A percentile compares a stretch with the other conserved stretches of the same genome.
These are phyloP conservation scores for Drymodes brunneopygia DNA, from an alignment of 2,113 vertebrate species.

Conservation along the genomic window DNA sequence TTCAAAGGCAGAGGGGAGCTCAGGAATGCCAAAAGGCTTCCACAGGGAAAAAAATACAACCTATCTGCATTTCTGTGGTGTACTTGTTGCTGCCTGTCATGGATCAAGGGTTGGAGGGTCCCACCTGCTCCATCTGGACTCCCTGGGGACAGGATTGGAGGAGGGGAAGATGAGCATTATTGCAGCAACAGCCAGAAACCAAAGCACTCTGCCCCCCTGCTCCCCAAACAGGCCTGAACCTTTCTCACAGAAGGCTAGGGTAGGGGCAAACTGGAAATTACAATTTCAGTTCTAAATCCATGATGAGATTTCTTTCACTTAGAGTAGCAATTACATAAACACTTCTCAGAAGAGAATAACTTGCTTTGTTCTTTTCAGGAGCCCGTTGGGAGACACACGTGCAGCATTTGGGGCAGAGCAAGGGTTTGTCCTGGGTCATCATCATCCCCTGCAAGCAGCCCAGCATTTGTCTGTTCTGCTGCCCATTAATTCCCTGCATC, in stretches of 20 bases:
- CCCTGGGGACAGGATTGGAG: not conserved
- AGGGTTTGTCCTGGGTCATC: not conserved
- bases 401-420: not conserved
- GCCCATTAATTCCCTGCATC: not conserved
- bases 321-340: not conserved
- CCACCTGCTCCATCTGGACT: not conserved
- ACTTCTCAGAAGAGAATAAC: not conserved
- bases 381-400: not conserved
- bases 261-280: not conserved
- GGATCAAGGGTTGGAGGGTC: not conserved
- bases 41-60: rapidly evolving
- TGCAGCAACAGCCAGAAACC: not conserved
- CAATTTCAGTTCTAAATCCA: not conserved
- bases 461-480: not conserved
- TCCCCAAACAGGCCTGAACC: not conserved
- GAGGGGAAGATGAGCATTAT: not conserved
- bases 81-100: not conserved
- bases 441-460: not conserved
- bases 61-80: not conserved
- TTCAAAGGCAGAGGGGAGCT: not conserved
- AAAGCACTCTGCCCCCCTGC: not conserved
- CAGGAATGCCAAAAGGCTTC: not conserved
- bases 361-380: not conserved
- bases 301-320: not conserved
- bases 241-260: not conserved